Evolutionary conservation across 1,140 invertebrate genomes (phyloP), one percentile per base, ranked within the genome.

Genomic region (Eueides isabella): DNA sequence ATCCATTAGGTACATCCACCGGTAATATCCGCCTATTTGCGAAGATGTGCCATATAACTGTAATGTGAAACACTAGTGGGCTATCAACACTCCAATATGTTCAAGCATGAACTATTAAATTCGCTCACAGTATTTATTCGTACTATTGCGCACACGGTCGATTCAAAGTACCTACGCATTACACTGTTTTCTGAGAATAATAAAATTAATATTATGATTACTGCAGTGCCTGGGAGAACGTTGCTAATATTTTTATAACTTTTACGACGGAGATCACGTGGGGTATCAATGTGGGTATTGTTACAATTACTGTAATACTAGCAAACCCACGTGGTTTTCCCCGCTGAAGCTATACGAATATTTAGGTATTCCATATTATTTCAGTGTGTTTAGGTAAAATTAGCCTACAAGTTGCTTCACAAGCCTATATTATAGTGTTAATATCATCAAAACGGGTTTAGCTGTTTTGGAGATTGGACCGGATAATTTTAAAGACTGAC

Each of bases 161-260:
- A 55, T 55, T 55, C 48, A 55, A 55, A 55, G 48, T 55, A 26
- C 9, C 19, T 55, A 55, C 48, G 23, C 48, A 55, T 55, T 6
- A 55, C 48, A 55, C 41, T 44, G 48, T 55, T 77, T 86, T 86
- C 85, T 72, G 29, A 82, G 85, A 86, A 86, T 55, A 23, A 74
- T 73, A 76, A 76, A 84, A 81, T 83, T 77, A 66, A 65, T 76
- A 80, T 55, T 72, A 75, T 84, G 80, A 82, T 85, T 83, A 84
- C 79, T 67, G 66, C 73, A 70, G 80, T 81, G 80, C 79, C 83
- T 82, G 83, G 83, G 80, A 80, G 82, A 80, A 73, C 79, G 72
- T 68, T 79, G 80, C 75, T 76, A 82, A 86, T 84, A 81, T 84
- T 84, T 85, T 81, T 82, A 84, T 80, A 71, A 71, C 76, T 81